These are phyloP conservation scores for Ciconia nigra DNA, from an alignment of 2,797 vertebrate species.

Conservation along the genomic window DNA sequence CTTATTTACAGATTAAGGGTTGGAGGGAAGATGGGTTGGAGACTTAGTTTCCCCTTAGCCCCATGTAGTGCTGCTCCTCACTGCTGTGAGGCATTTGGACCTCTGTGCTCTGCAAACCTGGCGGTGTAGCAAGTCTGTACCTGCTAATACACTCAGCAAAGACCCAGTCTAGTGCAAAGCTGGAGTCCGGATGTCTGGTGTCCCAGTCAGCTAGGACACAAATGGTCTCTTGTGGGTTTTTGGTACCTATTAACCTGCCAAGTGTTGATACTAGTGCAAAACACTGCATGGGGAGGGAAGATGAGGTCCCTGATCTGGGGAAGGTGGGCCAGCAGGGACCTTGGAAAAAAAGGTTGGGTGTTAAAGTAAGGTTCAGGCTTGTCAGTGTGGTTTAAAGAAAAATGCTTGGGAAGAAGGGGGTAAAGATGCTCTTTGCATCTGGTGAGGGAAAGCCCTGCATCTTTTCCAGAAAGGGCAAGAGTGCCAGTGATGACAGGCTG, in stretches of 20 bases:
- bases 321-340: background rate
- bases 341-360: background rate
- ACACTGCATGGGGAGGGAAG: rapidly evolving
- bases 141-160: rapidly evolving
- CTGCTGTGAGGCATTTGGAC: background rate
- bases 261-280: background rate
- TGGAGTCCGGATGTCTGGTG: background rate
- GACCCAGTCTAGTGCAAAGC: too few species aligned
- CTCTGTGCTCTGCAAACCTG: background rate
- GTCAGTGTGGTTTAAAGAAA: background rate
- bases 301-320: background rate
- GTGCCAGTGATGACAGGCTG: background rate
- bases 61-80: rapidly evolving
- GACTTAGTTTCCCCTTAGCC: background rate
- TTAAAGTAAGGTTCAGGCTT: background rate
- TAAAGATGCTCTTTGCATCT: background rate
- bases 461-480: background rate
- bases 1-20: background rate
- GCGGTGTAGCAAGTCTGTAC: background rate
- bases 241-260: background rate
- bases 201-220: too few species aligned
- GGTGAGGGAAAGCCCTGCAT: background rate
- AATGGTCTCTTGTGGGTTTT: background rate
- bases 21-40: background rate
- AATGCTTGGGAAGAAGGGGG: background rate